A percentile compares a stretch with the other conserved stretches of the same genome.
Evolutionary conservation across 2,113 vertebrate species (phyloP).

Genomic region (Ploceus nigricollis): DNA sequence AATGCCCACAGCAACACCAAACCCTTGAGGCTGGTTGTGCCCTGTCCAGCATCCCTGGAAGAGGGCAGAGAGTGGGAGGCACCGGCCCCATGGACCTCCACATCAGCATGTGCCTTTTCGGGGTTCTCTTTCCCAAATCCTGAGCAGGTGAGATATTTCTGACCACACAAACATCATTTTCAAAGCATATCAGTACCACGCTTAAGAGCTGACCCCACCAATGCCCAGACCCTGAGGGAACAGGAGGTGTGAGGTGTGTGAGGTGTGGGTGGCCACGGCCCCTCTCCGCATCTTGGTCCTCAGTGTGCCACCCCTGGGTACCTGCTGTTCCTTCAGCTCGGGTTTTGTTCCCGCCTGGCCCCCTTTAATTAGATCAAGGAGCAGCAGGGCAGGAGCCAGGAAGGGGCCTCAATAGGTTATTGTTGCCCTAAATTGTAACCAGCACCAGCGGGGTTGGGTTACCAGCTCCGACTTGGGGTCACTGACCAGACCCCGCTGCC

Average conservation of each 20-base stretch:
- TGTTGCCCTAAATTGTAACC: constrained; percentile 67
- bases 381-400: constrained; percentile 29
- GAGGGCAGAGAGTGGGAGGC: neutral
- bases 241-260: fast-evolving
- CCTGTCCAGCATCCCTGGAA: neutral
- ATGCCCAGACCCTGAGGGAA: neutral
- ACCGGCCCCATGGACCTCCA: neutral
- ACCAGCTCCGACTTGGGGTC: neutral
- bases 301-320: neutral
- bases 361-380: constrained; percentile 46
- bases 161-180: neutral
- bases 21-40: neutral
- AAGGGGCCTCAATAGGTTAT: constrained; percentile 54
- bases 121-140: neutral
- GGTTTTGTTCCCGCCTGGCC: neutral
- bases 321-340: neutral
- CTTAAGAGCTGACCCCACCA: neutral
- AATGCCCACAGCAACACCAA: neutral
- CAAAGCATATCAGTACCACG: neutral
- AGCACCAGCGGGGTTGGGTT: constrained; percentile 29
- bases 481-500: neutral
- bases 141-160: neutral
- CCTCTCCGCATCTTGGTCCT: fast-evolving
- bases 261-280: fast-evolving
- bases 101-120: neutral